Evolutionary conservation across 2,888 invertebrate species (phyloP).

Genomic region (Diplolepis rosae): DNA sequence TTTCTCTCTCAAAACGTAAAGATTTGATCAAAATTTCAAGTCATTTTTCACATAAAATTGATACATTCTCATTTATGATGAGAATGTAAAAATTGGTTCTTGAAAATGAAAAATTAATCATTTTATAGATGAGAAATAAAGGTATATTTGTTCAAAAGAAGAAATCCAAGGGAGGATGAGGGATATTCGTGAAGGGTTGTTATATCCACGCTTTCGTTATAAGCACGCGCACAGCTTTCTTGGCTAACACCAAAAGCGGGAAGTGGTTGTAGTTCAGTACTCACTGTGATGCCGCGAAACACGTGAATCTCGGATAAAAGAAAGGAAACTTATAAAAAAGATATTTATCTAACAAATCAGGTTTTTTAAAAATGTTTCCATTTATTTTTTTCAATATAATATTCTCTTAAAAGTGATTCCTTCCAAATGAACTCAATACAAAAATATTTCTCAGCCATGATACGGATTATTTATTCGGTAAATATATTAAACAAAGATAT

Average conservation of each 20-base stretch:
- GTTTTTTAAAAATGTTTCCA: too few relatives aligned
- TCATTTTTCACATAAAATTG: too few relatives aligned
- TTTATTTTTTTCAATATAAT: too few relatives aligned
- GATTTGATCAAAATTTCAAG: too few relatives aligned
- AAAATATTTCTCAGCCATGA: too few relatives aligned
- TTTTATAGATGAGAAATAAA: not conserved
- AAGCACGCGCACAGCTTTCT: constrained; percentile 17
- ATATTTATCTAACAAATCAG: not conserved
- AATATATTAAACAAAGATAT: too few relatives aligned
- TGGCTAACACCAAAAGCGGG: not conserved
- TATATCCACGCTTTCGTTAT: not conserved
- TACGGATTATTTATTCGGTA: too few relatives aligned
- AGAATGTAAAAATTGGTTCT: too few relatives aligned
- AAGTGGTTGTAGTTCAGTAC: constrained; percentile 14
- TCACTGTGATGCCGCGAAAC: constrained; percentile 5
- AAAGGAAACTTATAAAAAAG: not conserved
- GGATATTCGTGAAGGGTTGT: not conserved
- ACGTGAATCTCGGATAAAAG: not conserved
- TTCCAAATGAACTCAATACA: too few relatives aligned
- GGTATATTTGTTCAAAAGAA: not conserved
- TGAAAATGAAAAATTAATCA: not conserved
- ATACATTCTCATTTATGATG: too few relatives aligned
- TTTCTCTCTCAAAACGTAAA: too few relatives aligned
- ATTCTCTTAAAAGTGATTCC: too few relatives aligned
- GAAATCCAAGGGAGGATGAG: not conserved